Percentiles rank a stretch among this genome's conserved stretches.
Evolutionary conservation across 37 sponge, comb jelly and placozoan species (phyloP).

Genomic region (Chondrosia reniformis): DNA sequence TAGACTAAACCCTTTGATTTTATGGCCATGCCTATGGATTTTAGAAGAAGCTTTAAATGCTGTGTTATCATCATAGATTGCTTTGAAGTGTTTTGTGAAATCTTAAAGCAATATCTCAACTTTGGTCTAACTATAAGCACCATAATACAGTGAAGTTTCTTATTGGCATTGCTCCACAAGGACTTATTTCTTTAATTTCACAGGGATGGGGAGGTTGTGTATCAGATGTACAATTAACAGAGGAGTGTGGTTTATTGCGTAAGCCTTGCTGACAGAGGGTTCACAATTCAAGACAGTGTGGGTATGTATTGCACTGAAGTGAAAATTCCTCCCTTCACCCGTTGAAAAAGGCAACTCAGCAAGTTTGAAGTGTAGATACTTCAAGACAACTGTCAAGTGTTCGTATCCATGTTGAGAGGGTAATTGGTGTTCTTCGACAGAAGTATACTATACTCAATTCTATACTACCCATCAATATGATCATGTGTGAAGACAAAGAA

Average conservation of each 20-base stretch:
- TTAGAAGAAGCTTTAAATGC: not conserved
- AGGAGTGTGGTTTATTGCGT: slow-evolving; percentile 23
- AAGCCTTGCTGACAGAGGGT: slow-evolving; percentile 25
- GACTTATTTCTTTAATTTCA: slow-evolving; percentile 27
- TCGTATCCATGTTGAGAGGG: slow-evolving; percentile 55
- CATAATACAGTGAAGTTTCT: slow-evolving; percentile 36
- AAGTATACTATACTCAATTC: slow-evolving; percentile 38
- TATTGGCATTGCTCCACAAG: slow-evolving; percentile 36
- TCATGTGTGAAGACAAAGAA: slow-evolving; percentile 30
- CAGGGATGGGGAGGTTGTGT: slow-evolving; percentile 28
- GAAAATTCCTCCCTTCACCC: slow-evolving; percentile 24
- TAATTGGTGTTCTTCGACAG: slow-evolving; percentile 38
- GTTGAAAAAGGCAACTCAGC: slow-evolving; percentile 20
- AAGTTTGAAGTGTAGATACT: slow-evolving; percentile 30
- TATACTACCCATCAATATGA: slow-evolving; percentile 40
- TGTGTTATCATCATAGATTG: slow-evolving; percentile 45
- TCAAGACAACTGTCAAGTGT: slow-evolving; percentile 32
- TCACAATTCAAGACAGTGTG: slow-evolving; percentile 20
- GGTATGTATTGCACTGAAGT: slow-evolving; percentile 37
- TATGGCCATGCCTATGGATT: slow-evolving; percentile 8
- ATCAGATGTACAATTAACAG: slow-evolving; percentile 31
- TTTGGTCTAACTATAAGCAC: slow-evolving; percentile 34
- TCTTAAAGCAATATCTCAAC: slow-evolving; percentile 7
- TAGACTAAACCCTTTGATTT: not conserved
- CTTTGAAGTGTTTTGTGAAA: slow-evolving; percentile 36